Conservation (phyloP, 2,888 invertebrate genomes). For the Scelioninae gen. 2 region DNA sequence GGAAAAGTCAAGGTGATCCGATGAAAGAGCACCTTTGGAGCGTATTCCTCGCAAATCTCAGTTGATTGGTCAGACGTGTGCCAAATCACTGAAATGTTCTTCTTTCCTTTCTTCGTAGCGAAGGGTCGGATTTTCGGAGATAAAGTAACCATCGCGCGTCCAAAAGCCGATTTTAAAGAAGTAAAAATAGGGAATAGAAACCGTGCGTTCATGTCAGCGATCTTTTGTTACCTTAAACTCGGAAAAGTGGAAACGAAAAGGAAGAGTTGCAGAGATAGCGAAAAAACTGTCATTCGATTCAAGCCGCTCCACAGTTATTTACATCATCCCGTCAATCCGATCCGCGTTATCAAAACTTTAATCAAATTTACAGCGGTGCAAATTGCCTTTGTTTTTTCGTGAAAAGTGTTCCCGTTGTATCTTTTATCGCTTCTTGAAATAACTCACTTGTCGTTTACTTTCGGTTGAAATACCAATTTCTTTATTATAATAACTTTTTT, state of each 20-base stretch:
- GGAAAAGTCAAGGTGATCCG: constrained; percentile 57
- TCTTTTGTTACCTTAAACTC: constrained; percentile 56
- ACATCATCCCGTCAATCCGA: constrained; percentile 34
- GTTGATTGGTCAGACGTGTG: constrained; percentile 60
- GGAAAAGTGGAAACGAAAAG: constrained; percentile 54
- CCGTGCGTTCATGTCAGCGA: constrained; percentile 49
- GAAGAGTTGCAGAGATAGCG: constrained; percentile 40
- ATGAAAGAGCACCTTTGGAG: constrained; percentile 56
- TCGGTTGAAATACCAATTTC: too few relatives aligned
- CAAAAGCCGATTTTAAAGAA: constrained; percentile 59
- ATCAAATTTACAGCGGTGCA: constrained; percentile 10
- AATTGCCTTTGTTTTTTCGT: constrained; percentile 5
- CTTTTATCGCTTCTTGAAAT: neutral
- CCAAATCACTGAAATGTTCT: constrained; percentile 61
- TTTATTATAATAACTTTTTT: too few relatives aligned
- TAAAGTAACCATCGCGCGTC: constrained; percentile 58
- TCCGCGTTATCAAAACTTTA: constrained; percentile 33
- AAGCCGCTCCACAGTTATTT: constrained; percentile 43
- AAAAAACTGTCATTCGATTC: constrained; percentile 45
- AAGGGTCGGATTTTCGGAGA: constrained; percentile 57
- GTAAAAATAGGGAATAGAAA: constrained; percentile 57
- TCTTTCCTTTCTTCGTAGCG: constrained; percentile 46
- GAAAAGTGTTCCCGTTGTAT: neutral
- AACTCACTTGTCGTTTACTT: too few relatives aligned
- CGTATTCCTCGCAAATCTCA: constrained; percentile 60